Base-by-base conservation (phyloP, 2,113 vertebrate genomes). In the Podilymbus podiceps region DNA sequence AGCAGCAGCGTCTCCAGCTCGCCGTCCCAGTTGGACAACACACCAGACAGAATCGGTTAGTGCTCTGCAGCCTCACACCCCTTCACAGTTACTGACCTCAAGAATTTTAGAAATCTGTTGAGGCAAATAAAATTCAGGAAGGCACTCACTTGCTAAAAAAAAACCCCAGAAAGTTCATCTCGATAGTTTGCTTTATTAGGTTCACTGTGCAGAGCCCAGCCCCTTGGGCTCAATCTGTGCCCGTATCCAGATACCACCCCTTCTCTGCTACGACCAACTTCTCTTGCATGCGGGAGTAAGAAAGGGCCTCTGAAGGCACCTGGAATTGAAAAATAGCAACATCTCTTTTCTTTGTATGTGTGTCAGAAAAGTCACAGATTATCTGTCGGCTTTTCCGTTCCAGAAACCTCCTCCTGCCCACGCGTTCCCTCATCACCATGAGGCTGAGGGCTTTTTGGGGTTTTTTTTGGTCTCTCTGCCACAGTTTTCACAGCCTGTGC, bases 1-100 rank as follows among this genome's bases (percentile, higher is more conserved):
- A 99, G 98, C 97, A 99, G 99, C 98, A 99, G 99, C 8, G 97
- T 98, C 79, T 99, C 99, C 97, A 99, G 99, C 97, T 99, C 99
- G 11, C 98, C 98, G 0, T 98, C 98, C 44, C 98, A 98, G 73
- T 75, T 98, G 93, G 98, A 98, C 81, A 98, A 96, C 86, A 98
- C 98, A 23, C 98, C 98, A 0, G 99, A 99, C 87, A 98, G 98
- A 97, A 98, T 99, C 52, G 98, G 99, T 99, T 89, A 97, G 98
- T 98, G 79, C 73, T n/a, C 66, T 38, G 11, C 58, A 4, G 33
- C 59, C 9, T 78, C 38, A 10, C 50, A 4, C 22, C 66, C n/a
- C n/a, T 35, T 50, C 0, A 1, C 58, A 19, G 0, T 44, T 28
- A 46, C 10, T 59, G 49, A 55, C 28, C 53, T 83, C 35, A 31